Evolutionary conservation across 2,797 vertebrate species (phyloP).

Genomic region (Poeciliopsis gracilis): DNA sequence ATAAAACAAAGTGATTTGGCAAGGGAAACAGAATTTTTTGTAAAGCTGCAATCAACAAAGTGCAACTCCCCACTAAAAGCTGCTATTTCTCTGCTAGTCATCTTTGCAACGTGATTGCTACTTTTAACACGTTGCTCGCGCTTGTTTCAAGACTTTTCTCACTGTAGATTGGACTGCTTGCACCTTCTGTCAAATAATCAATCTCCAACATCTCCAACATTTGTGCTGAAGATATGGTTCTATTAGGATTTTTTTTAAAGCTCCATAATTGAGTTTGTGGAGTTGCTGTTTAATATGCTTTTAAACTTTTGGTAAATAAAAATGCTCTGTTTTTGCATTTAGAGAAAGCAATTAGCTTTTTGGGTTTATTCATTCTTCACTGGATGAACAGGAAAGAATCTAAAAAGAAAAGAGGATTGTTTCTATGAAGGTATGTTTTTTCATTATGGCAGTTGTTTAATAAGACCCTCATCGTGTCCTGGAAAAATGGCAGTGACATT

Average conservation of each 20-base stretch:
- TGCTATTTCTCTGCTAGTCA: not conserved
- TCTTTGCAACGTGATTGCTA: constrained; percentile 1
- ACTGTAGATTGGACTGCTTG: constrained; percentile 17
- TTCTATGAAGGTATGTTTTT: not conserved
- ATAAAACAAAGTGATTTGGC: constrained; percentile 19
- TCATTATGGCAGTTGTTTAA: constrained; percentile 19
- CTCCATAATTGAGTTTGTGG: not conserved
- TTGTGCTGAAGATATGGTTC: not conserved
- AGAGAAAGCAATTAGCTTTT: not conserved
- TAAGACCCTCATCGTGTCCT: constrained; percentile 4
- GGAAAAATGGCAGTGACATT: constrained; percentile 20
- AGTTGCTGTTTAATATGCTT: not conserved
- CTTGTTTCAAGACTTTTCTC: constrained; percentile 12
- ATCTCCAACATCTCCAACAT: constrained; percentile 11
- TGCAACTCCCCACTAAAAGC: constrained; percentile 1
- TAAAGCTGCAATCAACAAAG: constrained; percentile 10
- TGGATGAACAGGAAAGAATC: constrained; percentile 25
- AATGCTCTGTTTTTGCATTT: not conserved
- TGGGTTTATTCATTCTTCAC: constrained; percentile 18
- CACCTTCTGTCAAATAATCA: constrained; percentile 11
- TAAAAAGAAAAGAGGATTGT: not conserved
- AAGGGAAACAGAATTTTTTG: constrained; percentile 12
- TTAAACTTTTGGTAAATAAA: constrained; percentile 5
- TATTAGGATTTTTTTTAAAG: not conserved
- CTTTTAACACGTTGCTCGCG: constrained; percentile 7